Base-by-base conservation (phyloP, 23 tunicate species). In the Trididemnum clinides region DNA sequence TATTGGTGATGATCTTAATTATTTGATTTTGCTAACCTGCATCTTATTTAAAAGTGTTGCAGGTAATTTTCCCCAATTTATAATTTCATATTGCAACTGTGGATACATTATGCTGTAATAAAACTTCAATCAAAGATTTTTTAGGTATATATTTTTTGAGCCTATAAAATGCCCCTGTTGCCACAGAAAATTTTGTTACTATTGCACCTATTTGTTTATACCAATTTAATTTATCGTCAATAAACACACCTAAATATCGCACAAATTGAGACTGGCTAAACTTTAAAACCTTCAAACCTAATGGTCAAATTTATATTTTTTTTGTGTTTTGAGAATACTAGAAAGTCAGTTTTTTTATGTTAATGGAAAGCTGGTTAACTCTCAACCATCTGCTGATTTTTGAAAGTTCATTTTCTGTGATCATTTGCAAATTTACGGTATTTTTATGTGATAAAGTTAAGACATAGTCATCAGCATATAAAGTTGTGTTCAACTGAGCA, bases 381-480 rank as follows among this genome's bases (percentile, higher is more conserved):
- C 21, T 57, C 0, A 57, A 34, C 84, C 84, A 80, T 20, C 28
- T 7, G 5, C 5, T 18, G 21, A 80, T 34, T 32, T 80, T 57
- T 33, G 57, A 31, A 57, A 80, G 58, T 33, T 57, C 84, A 57
- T 57, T 0, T 28, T 80, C 34, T 39, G 33, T 2, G 22, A 32
- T 57, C 1, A 34, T 32, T 57, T 80, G 71, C 71, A 80, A 34
- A 59, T 18, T 10, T 18, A 28, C 1, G 21, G 34, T 7, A 58
- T 28, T 57, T 54, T 39, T 80, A 1, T 57, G 34, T 0, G 71
- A 57, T 50, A 80, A 5, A 1, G 15, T 30, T 1, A 80, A 50
- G 21, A 29, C 39, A 57, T 39, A 57, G 71, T 80, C 84, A 80
- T 80, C 84, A 18, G 84, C 84, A 57, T 49, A 80, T 49, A 80